These are phyloP conservation scores for Pristionchus arcanus DNA, from an alignment of 2,888 invertebrate genomes.

Conservation along the genomic window DNA sequence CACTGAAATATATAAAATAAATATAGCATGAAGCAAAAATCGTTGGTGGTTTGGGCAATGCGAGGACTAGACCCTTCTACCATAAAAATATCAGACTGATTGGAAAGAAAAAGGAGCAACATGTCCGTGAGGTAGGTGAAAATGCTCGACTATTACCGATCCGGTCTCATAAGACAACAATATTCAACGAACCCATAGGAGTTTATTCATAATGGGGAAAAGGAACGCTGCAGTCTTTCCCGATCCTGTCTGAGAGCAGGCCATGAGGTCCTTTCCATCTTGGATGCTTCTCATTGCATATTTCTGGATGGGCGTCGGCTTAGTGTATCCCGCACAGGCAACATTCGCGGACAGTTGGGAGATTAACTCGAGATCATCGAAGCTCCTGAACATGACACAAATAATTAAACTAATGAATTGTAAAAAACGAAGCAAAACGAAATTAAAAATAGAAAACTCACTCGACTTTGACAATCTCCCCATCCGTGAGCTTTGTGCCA, in stretches of 20 bases:
- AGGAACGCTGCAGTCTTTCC: conserved; percentile 86
- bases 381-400: conserved; percentile 80
- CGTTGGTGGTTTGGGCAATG: too few species aligned
- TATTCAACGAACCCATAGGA: conserved; percentile 57
- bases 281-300: conserved; percentile 89
- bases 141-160: too few species aligned
- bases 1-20: not conserved
- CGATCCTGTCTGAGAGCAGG: conserved; percentile 97
- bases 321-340: conserved; percentile 87
- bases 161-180: too few species aligned
- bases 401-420: not conserved
- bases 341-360: conserved; percentile 88
- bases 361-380: conserved; percentile 87
- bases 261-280: conserved; percentile 92
- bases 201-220: conserved; percentile 77
- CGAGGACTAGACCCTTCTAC: too few species aligned
- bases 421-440: too few species aligned
- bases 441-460: too few species aligned
- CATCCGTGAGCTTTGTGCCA: not conserved
- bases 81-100: too few species aligned
- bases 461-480: not conserved
- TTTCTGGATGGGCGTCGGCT: conserved; percentile 96
- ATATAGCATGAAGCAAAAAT: too few species aligned
- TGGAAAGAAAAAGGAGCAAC: too few species aligned
- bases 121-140: too few species aligned